A percentile compares a stretch with the other conserved stretches of the same genome.
Evolutionary conservation across 2,113 vertebrate genomes (phyloP).

Genomic region (Ranitomeya variabilis): DNA sequence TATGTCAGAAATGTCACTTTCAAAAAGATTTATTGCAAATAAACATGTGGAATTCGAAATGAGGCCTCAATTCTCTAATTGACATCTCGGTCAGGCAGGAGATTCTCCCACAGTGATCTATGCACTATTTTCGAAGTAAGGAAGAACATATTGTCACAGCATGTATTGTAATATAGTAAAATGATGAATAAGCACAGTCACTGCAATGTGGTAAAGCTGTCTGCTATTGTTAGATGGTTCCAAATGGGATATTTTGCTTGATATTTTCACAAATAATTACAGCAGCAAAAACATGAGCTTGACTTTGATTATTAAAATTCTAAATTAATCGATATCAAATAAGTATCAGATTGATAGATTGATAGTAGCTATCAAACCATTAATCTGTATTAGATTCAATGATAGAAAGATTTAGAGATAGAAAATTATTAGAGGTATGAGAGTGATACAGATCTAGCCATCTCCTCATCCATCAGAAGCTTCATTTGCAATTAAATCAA

Average conservation of each 20-base stretch:
- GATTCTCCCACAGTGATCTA: constrained; percentile 37
- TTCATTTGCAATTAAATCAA: too few relatives aligned
- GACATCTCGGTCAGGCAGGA: constrained; percentile 19
- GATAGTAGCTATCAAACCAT: background rate
- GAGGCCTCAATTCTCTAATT: constrained; percentile 47
- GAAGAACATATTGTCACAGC: background rate
- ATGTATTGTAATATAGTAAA: constrained; percentile 38
- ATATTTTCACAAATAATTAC: background rate
- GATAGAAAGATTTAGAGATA: background rate
- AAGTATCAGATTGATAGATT: background rate
- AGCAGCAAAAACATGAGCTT: background rate
- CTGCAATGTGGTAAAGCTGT: background rate
- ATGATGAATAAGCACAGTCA: constrained; percentile 35
- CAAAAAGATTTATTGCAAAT: constrained; percentile 55
- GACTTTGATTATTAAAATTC: background rate
- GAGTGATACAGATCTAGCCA: too few relatives aligned
- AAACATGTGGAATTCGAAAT: constrained; percentile 47
- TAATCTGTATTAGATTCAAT: too few relatives aligned
- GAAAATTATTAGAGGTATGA: background rate
- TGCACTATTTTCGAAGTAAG: constrained; percentile 41
- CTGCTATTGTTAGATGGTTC: background rate
- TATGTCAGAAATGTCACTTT: constrained; percentile 48
- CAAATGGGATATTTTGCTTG: constrained; percentile 6
- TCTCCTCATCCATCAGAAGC: too few relatives aligned
- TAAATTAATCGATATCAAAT: background rate